Base-by-base conservation (phyloP, 2,888 invertebrate species). In the Beris morrisii region DNA sequence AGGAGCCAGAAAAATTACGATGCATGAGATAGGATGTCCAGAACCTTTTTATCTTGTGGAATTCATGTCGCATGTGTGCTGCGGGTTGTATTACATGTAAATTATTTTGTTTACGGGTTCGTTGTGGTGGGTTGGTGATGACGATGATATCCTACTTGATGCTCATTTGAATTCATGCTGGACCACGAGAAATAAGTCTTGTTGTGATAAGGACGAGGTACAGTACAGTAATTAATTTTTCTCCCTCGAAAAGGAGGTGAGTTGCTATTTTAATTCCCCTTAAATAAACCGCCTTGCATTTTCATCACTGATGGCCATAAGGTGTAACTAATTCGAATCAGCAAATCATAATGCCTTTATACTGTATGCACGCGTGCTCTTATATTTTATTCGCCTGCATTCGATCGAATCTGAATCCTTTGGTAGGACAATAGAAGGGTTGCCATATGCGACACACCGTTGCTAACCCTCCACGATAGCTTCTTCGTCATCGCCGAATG, bases 241-340 rank as follows among this genome's bases (percentile, higher is more conserved):
- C 38, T 9, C 5, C 38, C 38, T 9, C 9, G 38, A 38, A 9
- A 9, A 38, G 38, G 38, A 38, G 38, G 31, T 61, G 61, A 52
- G 30, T 61, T 50, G 61, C 46, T 50, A 11, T 61, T 61, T 61
- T 3, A 4, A 9, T 61, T 61, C 38, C 52, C 32, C 55, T 38
- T 22, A 61, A 46, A 12, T 12, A 52, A 52, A 61, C 52, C 61
- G 22, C 50, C 11, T 31, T 15, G 12, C 30, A 9, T 30, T 15
- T 31, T 15, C 22, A 32, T 32, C 46, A 38, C 55, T 50, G 50
- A 52, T 61, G 61, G 52, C 32, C 61, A 52, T 52, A 50, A 61
- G 61, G 61, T 61, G 61, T 61, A 61, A 61, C 61, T 61, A 61
- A 61, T 61, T 50, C 61, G 61, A 61, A 61, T 61, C 61, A 61